Conservation (phyloP, 2,113 vertebrate species). For the Plecotus auritus region DNA sequence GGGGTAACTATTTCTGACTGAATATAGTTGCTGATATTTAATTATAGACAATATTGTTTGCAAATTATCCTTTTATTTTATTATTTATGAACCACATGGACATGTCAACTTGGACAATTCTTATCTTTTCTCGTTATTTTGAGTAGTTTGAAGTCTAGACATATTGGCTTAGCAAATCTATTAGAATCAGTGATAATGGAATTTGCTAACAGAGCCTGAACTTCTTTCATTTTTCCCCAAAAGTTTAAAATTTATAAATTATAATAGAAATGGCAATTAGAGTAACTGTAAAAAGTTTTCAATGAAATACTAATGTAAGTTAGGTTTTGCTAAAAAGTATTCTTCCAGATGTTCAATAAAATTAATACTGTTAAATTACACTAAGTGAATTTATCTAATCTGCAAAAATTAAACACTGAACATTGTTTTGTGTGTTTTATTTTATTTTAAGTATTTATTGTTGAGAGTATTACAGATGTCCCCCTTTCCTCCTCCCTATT, state of each 20-base stretch:
- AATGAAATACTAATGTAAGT: neutral
- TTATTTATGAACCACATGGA: constrained; percentile 14
- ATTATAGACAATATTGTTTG: constrained; percentile 23
- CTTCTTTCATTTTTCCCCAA: neutral
- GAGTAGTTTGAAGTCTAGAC: neutral
- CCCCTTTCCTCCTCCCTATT: no score
- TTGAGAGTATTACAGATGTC: no score
- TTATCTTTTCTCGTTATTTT: constrained; percentile 1
- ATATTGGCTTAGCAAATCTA: neutral
- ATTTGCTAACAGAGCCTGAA: neutral
- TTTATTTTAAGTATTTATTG: no score
- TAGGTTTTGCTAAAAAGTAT: constrained; percentile 21
- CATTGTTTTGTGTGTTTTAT: neutral
- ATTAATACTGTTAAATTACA: constrained; percentile 23
- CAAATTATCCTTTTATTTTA: constrained; percentile 28
- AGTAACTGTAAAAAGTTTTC: neutral
- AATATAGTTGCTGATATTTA: constrained; percentile 45
- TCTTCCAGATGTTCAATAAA: constrained; percentile 33
- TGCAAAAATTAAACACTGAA: neutral
- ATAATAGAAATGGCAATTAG: neutral
- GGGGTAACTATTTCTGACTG: constrained; percentile 25
- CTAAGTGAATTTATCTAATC: neutral
- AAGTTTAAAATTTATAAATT: constrained; percentile 6
- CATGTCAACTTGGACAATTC: neutral
- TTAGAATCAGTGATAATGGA: neutral